phyloP scores from a whole-genome alignment of 2,888 invertebrate genomes.

The Acholoe squamosa region DNA sequence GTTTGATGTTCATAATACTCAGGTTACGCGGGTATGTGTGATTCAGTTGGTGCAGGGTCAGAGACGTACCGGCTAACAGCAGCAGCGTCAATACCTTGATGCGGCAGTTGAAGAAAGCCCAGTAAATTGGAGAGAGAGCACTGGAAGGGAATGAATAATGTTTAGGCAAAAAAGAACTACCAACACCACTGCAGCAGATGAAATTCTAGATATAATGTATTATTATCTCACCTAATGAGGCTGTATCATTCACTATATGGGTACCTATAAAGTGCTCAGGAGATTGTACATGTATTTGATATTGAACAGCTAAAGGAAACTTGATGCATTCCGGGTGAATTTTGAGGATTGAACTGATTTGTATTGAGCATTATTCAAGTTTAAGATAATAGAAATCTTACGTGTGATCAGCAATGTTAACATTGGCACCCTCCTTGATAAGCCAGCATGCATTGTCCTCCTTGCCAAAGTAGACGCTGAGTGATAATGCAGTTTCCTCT shows the following conservation, averaged over 20 bases:
- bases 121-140: constrained; percentile 73
- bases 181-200: no score
- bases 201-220: no score
- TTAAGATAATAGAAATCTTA: constrained; percentile 53
- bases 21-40: constrained; percentile 72
- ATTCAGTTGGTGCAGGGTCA: constrained; percentile 68
- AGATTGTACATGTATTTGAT: no score
- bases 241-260: no score
- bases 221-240: no score
- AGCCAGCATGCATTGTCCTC: constrained; percentile 72
- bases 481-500: constrained; percentile 73
- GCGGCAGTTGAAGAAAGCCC: constrained; percentile 74
- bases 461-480: constrained; percentile 74
- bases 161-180: no score
- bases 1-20: constrained; percentile 71
- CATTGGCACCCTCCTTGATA: constrained; percentile 72
- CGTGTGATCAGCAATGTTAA: constrained; percentile 73
- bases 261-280: no score
- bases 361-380: no score
- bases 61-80: constrained; percentile 70
- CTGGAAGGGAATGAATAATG: no score
- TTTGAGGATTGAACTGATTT: no score
- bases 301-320: no score
- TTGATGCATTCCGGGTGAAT: no score
- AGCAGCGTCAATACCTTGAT: constrained; percentile 70